Percentiles rank a stretch among this genome's conserved stretches.
phyloP scores from a whole-genome alignment of 1,140 invertebrate species.

The Phortica variegata region DNA sequence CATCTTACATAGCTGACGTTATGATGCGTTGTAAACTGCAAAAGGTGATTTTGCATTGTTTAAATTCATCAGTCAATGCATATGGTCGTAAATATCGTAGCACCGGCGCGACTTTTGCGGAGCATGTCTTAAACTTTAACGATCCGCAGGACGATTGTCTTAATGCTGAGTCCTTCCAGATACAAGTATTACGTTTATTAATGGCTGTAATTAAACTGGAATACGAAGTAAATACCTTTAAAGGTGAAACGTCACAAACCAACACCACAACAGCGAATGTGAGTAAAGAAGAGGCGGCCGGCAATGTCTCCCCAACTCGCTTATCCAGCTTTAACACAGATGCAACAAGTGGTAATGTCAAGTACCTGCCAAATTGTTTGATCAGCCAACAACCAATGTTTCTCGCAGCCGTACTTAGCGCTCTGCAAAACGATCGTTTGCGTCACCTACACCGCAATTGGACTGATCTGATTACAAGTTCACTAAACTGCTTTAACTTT shows the following conservation, averaged over 20 bases:
- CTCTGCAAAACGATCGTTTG: conserved; percentile 68
- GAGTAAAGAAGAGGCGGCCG: conserved; percentile 18
- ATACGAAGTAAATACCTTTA: conserved; percentile 66
- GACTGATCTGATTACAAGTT: conserved; percentile 76
- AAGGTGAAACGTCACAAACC: no score
- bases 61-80: conserved; percentile 73
- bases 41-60: conserved; percentile 83
- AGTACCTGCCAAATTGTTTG: conserved; percentile 66
- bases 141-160: conserved; percentile 66
- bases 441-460: conserved; percentile 77
- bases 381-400: conserved; percentile 87
- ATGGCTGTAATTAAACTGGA: conserved; percentile 78
- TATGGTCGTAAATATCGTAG: conserved; percentile 33
- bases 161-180: conserved; percentile 76
- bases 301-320: conserved; percentile 47
- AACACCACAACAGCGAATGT: no score
- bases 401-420: conserved; percentile 76
- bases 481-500: conserved; percentile 70
- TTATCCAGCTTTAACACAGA: conserved; percentile 22
- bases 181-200: conserved; percentile 68
- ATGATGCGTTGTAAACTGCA: conserved; percentile 83
- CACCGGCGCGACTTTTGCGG: conserved; percentile 66
- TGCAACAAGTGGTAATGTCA: conserved; percentile 56
- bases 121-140: conserved; percentile 83
- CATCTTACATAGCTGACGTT: conserved; percentile 80